Evolutionary conservation across 1,140 invertebrate genomes (phyloP), one percentile per base, ranked within the genome.

Genomic region (Riptortus pedestris): DNA sequence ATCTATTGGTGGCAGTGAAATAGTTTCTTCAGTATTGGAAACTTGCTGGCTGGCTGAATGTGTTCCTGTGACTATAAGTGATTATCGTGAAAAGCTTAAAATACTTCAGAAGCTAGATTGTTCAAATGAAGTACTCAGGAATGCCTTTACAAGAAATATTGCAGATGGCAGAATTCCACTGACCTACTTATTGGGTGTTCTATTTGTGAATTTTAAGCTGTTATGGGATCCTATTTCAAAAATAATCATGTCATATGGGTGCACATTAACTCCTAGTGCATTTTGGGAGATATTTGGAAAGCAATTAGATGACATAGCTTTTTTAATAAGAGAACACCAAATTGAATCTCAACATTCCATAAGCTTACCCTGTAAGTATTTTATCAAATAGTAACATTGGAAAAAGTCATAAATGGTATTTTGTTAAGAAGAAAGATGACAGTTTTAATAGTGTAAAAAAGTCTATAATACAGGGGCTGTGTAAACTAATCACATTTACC

Each of bases 181-280:
- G 2, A 79, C 84, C 60, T 93, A 88, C 72, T 78, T 94, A 63
- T 78, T 95, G 7, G 90, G 92, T 7, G 80, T 84, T 65, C 74
- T 96, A 2, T 92, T 88, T 73, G 76, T 88, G 2, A 96, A 96
- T 72, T 95, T 96, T 68, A 87, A 87, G 69, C 75, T 92, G 22
- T 70, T 97, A 0, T 96, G 93, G 93, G 84, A 88, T 52, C 88
- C 91, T n/a, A 76, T 88, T 0, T 75, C 79, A 7, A 81, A 86
- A 69, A 78, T 91, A 20, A 84, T 96, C 60, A 76, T 83, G 2
- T 79, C 83, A 7, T 88, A 88, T 72, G 87, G 87, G 0, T 77
- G 80, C 67, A 77, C 79, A 1, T 77, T 91, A 71, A 72, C 80
- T 0, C 76, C 77, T 18, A 72, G 82, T 3, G 75, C 80, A 48